Evolutionary conservation across 2,797 vertebrate species (phyloP).

Genomic region (Chloroceryle inda): DNA sequence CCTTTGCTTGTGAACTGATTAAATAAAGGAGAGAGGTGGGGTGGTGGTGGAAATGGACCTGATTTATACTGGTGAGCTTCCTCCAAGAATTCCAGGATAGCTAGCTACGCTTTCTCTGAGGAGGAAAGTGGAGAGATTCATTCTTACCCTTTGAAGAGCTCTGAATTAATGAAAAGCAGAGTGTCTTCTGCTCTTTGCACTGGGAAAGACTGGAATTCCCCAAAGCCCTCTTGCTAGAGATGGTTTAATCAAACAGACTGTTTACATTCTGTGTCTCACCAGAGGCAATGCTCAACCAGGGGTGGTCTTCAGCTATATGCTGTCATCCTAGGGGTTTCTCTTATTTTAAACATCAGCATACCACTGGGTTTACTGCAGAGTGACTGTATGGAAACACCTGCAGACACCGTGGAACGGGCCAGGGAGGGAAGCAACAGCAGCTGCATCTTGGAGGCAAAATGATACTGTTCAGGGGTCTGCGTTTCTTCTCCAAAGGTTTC

Average conservation of each 20-base stretch:
- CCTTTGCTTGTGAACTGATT: not conserved
- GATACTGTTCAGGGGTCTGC: not conserved
- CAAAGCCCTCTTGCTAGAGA: constrained; percentile 25
- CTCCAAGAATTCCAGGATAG: not conserved
- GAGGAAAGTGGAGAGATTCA: not conserved
- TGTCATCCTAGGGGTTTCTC: not conserved
- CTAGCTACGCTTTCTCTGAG: not conserved
- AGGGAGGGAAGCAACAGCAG: constrained; percentile 8
- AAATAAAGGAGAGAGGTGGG: not conserved
- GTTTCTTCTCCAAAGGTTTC: constrained; percentile 5
- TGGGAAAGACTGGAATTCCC: constrained; percentile 61
- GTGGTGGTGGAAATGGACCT: not conserved
- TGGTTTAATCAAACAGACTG: constrained; percentile 61
- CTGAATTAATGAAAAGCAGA: constrained; percentile 46
- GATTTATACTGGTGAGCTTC: constrained; percentile 12
- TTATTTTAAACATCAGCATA: constrained; percentile 47
- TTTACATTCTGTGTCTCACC: constrained; percentile 59
- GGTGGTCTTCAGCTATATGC: not conserved
- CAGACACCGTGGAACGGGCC: not conserved
- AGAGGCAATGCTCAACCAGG: constrained; percentile 28
- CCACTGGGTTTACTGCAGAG: constrained; percentile 12
- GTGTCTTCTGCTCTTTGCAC: not conserved
- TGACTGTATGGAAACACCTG: constrained; percentile 37
- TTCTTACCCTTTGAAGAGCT: constrained; percentile 30
- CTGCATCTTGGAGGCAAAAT: not conserved